Percentiles rank a stretch among this genome's conserved stretches.
Conservation (phyloP, 2,888 invertebrate species). For the Entomobrya multifasciata region DNA sequence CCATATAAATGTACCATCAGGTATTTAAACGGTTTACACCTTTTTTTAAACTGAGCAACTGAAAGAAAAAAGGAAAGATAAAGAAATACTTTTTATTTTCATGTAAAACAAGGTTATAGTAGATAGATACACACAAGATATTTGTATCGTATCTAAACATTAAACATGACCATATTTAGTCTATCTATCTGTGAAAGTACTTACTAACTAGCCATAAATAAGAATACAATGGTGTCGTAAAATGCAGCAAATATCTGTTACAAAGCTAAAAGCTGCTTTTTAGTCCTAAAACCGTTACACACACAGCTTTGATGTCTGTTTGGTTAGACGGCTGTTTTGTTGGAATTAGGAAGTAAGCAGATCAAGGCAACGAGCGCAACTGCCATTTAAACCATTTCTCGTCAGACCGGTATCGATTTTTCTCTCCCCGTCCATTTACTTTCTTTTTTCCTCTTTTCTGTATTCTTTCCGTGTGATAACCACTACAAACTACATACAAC, state of each 20-base stretch:
- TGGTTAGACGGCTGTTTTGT: not conserved
- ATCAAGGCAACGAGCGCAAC: constrained; percentile 5
- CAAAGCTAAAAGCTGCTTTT: not conserved
- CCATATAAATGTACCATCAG: too few relatives aligned
- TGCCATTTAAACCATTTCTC: constrained; percentile 6
- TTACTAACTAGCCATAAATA: not conserved
- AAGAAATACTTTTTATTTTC: too few relatives aligned
- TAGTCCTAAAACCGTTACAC: not conserved
- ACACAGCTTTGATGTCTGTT: not conserved
- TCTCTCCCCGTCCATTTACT: not conserved
- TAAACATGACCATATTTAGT: too few relatives aligned
- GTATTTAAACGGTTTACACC: too few relatives aligned
- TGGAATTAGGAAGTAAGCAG: not conserved
- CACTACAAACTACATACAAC: too few relatives aligned
- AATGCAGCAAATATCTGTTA: not conserved
- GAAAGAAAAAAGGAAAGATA: too few relatives aligned
- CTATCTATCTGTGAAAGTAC: not conserved
- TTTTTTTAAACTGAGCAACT: too few relatives aligned
- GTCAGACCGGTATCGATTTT: constrained; percentile 34
- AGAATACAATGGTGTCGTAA: too few relatives aligned
- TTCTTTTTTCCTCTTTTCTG: constrained; percentile 6
- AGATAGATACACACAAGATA: too few relatives aligned
- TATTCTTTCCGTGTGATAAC: not conserved
- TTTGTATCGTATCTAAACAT: too few relatives aligned
- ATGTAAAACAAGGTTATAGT: too few relatives aligned